Evolutionary conservation across 1,140 invertebrate genomes (phyloP), one percentile per base, ranked within the genome.

Genomic region (Hyposmocoma kahamanoa): DNA sequence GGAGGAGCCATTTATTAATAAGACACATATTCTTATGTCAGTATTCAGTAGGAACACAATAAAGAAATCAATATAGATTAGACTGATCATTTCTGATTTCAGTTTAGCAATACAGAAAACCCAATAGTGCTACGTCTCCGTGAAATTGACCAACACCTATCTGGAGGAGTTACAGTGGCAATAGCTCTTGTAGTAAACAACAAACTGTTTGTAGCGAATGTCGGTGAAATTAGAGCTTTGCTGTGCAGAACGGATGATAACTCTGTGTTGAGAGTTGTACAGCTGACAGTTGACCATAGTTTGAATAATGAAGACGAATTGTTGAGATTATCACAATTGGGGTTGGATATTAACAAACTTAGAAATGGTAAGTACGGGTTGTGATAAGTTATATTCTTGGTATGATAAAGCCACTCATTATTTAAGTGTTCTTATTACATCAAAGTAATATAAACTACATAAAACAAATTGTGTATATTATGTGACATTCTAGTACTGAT

Each of bases 261-360:
- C 72, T 91, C 92, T 28, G 93, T 95, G n/a, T 74, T 96, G 28
- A 88, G 92, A 67, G 94, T 97, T 0, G 87, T 91, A 6, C 95
- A 97, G 67, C 73, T 97, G 24, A 95, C 91, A 28, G 90, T 93
- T 0, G 95, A 97, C 69, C 95, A 97, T 75, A 92, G 95, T 62
- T 87, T 96, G 10, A 87, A 86, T 30, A 97, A 97, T 76, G 93
- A 96, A 68, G 93, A 95, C 75, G 95, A 97, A 84, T 71, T 95
- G 22, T 66, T 92, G 34, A 83, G 95, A 56, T 76, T 97, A 2
- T 89, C 90, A 4, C 90, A 92, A 46, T 75, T 96, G 11, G 93
- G 93, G 0, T 67, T 97, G 1, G 89, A 93, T 60, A 68, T 89
- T 0, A 87, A 91, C 44, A 90, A 88, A 42, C 76, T 94, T 17